Conservation (phyloP, 23 tunicate species). For the Oikopleura dioica region DNA sequence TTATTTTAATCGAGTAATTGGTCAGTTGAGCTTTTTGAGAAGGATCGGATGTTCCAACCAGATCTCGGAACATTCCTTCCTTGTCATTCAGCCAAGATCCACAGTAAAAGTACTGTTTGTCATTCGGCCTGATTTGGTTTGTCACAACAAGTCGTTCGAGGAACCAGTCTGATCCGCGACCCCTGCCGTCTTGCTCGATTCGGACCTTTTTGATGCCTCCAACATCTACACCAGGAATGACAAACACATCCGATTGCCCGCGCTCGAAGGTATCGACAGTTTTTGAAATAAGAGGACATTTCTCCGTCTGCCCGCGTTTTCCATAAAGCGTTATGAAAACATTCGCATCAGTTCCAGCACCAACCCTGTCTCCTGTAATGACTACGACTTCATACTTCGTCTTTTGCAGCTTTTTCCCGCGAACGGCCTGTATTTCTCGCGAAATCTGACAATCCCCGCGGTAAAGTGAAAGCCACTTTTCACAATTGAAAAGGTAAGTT, state of each 20-base stretch:
- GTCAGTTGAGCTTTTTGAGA: slow-evolving; percentile 34
- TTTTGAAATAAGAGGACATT: slow-evolving; percentile 14
- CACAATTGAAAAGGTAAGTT: slow-evolving; percentile 33
- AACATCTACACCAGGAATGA: slow-evolving; percentile 38
- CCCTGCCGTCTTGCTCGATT: slow-evolving; percentile 59
- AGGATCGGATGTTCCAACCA: slow-evolving; percentile 52
- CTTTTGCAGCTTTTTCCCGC: slow-evolving; percentile 31
- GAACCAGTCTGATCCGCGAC: slow-evolving; percentile 65
- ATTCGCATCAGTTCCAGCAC: slow-evolving; percentile 84
- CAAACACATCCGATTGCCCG: slow-evolving; percentile 65
- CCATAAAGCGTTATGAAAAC: slow-evolving; percentile 79
- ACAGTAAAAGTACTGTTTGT: slow-evolving; percentile 55
- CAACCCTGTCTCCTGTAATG: slow-evolving; percentile 68
- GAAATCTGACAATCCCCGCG: slow-evolving; percentile 77
- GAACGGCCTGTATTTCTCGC: slow-evolving; percentile 36
- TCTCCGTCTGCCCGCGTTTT: slow-evolving; percentile 48
- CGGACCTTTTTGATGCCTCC: slow-evolving; percentile 49
- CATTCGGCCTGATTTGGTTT: slow-evolving; percentile 32
- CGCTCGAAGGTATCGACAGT: slow-evolving; percentile 36
- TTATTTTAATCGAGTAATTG: slow-evolving; percentile 43
- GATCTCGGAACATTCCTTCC: slow-evolving; percentile 58
- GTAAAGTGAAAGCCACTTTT: slow-evolving; percentile 60
- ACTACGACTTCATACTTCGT: slow-evolving; percentile 57
- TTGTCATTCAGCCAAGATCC: slow-evolving; percentile 85
- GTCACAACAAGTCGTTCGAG: slow-evolving; percentile 68